Conservation (phyloP, 2,888 invertebrate genomes). For the Brachyptera risi region DNA sequence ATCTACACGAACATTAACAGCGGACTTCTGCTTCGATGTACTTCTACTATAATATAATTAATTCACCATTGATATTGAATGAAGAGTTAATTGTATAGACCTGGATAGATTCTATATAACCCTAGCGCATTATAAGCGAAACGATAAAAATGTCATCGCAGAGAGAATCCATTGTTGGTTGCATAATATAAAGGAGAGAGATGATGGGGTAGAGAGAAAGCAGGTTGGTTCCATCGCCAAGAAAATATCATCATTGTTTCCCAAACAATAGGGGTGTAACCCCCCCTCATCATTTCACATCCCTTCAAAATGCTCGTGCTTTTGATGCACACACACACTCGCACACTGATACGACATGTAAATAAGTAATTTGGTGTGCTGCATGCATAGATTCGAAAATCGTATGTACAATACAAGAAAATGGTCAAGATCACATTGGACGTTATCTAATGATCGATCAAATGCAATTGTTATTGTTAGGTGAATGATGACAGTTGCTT, state of each 20-base stretch:
- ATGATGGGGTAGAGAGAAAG: background rate
- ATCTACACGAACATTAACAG: too few species aligned
- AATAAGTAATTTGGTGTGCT: constrained; percentile 31
- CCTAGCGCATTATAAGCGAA: background rate
- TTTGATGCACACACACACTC: background rate
- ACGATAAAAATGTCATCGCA: constrained; percentile 33
- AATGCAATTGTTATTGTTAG: too few species aligned
- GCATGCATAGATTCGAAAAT: too few species aligned
- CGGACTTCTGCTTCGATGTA: too few species aligned
- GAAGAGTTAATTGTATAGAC: too few species aligned
- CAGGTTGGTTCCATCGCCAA: constrained; percentile 31
- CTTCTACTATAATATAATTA: too few species aligned
- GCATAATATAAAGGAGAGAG: constrained; percentile 32
- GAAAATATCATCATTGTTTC: constrained; percentile 34
- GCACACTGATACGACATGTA: constrained; percentile 30
- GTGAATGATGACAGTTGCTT: too few species aligned
- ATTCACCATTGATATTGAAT: too few species aligned
- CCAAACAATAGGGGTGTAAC: constrained; percentile 32
- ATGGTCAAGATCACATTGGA: too few species aligned
- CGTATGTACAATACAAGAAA: too few species aligned
- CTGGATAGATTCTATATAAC: constrained; percentile 2
- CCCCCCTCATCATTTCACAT: constrained; percentile 9
- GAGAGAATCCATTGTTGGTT: constrained; percentile 32
- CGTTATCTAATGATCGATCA: too few species aligned
- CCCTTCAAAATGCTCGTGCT: background rate